These are phyloP conservation scores for Intellagama lesueurii DNA, from an alignment of 2,797 vertebrate genomes.

Conservation along the genomic window DNA sequence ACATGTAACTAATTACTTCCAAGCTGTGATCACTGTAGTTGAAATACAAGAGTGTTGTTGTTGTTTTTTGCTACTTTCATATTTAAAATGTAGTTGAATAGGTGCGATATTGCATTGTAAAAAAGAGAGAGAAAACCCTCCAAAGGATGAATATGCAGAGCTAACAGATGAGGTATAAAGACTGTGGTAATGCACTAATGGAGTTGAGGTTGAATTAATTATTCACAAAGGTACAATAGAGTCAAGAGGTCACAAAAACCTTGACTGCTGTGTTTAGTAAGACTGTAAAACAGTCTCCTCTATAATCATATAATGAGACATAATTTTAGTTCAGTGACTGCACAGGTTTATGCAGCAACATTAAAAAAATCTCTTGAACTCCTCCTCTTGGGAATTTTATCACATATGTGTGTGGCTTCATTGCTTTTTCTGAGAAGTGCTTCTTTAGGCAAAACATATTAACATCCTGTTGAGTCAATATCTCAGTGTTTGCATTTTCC, in stretches of 20 bases:
- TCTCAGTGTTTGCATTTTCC: background rate
- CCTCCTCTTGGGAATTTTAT: constrained; percentile 1
- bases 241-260: background rate
- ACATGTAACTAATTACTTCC: no score
- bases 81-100: no score
- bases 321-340: background rate
- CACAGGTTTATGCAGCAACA: constrained; percentile 11
- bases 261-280: constrained; percentile 3
- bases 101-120: no score
- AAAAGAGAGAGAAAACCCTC: no score
- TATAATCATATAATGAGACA: background rate
- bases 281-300: background rate
- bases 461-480: background rate
- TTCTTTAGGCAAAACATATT: background rate
- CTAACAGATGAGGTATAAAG: background rate
- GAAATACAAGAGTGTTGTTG: background rate
- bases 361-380: background rate
- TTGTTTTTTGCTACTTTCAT: no score
- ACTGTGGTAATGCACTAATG: background rate
- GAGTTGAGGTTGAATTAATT: background rate
- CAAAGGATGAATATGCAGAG: background rate
- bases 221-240: background rate
- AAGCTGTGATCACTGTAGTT: background rate
- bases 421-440: background rate
- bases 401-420: background rate